Conservation (phyloP, 2,797 vertebrate genomes). For the Sebastes nivosus region DNA sequence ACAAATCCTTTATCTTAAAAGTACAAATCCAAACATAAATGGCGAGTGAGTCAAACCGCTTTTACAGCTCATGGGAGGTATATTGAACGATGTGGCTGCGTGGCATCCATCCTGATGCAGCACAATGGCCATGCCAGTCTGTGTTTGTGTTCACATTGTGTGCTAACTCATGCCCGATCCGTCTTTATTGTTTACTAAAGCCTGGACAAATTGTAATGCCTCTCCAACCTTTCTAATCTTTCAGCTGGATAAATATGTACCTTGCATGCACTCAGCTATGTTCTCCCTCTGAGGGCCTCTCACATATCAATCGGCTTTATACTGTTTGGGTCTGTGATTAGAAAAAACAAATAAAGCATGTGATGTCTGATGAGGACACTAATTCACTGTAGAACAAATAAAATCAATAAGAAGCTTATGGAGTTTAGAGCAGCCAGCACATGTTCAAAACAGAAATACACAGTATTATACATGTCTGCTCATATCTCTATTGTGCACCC, state of each 20-base stretch:
- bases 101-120: constrained; percentile 21
- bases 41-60: neutral
- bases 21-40: neutral
- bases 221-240: constrained; percentile 53
- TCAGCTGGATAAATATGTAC: constrained; percentile 81
- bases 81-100: constrained; percentile 9
- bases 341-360: constrained; percentile 35
- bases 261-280: constrained; percentile 32
- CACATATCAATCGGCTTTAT: constrained; percentile 34
- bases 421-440: neutral
- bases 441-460: neutral
- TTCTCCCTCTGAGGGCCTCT: constrained; percentile 11
- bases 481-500: neutral
- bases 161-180: constrained; percentile 43
- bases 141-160: constrained; percentile 59
- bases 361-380: neutral
- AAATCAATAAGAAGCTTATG: constrained; percentile 23
- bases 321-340: constrained; percentile 31
- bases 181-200: constrained; percentile 68
- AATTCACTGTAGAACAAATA: constrained; percentile 17
- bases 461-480: neutral
- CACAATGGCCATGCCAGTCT: constrained; percentile 44
- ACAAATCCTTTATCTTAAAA: neutral
- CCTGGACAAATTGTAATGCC: constrained; percentile 50
- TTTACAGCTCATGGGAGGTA: neutral